phyloP scores from a whole-genome alignment of 1,140 invertebrate species.

The Drosophila neocordata region DNA sequence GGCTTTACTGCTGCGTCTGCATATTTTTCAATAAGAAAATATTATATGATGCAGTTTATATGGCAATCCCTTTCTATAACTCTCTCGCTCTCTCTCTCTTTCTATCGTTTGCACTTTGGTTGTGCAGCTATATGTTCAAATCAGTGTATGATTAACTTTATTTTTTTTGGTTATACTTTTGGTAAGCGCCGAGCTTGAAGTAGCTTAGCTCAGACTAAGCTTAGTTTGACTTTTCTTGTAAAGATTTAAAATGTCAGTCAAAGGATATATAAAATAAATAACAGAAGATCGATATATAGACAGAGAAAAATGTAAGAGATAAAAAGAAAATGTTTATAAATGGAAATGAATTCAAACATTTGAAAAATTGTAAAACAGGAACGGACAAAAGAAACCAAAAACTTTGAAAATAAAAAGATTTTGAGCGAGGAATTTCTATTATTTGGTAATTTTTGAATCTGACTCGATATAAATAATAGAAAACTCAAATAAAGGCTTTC shows the following conservation, averaged over 20 bases:
- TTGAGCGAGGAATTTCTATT: too few species aligned
- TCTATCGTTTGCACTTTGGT: not conserved
- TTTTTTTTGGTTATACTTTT: constrained; percentile 15
- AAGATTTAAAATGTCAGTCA: constrained; percentile 32
- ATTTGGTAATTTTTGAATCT: too few species aligned
- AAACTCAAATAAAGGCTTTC: too few species aligned
- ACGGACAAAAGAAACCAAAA: too few species aligned
- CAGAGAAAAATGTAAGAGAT: not conserved
- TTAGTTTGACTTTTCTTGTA: constrained; percentile 19
- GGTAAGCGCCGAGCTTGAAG: not conserved
- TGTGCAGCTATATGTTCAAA: constrained; percentile 18
- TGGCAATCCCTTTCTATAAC: constrained; percentile 14
- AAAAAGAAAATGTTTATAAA: too few species aligned
- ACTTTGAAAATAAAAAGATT: too few species aligned
- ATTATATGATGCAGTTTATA: constrained; percentile 45
- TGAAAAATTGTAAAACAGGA: too few species aligned
- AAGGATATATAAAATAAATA: constrained; percentile 7
- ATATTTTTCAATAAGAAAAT: constrained; percentile 71
- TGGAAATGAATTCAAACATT: too few species aligned
- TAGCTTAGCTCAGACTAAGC: constrained; percentile 20
- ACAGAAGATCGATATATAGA: not conserved
- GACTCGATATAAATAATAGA: too few species aligned
- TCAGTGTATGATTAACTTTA: constrained; percentile 46
- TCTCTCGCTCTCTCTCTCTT: not conserved
- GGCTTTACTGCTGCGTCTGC: constrained; percentile 47